Base-by-base conservation (phyloP, 2,113 vertebrate species). In the Thamnophis sirtalis region DNA sequence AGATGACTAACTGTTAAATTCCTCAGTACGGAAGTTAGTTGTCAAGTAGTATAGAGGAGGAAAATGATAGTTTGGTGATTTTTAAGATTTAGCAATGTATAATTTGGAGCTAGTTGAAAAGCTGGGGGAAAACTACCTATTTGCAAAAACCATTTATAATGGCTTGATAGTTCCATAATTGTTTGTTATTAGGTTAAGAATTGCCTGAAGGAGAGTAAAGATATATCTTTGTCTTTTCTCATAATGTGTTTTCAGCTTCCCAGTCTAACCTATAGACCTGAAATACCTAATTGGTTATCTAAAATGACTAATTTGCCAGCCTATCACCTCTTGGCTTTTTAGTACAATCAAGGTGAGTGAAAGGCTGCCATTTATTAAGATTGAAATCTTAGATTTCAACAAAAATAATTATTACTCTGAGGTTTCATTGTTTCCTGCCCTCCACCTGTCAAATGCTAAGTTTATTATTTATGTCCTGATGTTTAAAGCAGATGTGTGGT, bases 391-490 rank as follows among this genome's bases (percentile, higher is more conserved):
- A 80, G 33, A 80, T 80, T 80, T 38, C 33, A 80, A 90, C 87
- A 96, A 88, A 51, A 95, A 86, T 56, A 90, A 80, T 80, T 38
- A 87, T 19, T 1, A 80, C 85, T 94, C 89, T 89, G 86, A 93
- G 51, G 56, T 43, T 55, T 49, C 54, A 68, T 73, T 92, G 89
- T 54, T 90, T 89, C 49, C 63, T 95, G 91, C 93, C 54, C 91
- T 89, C 93, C 80, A 92, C 85, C 33, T 80, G 33, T 80, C 91
- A 84, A 92, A 93, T 89, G 92, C 96, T 92, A 54, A 93, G 48
- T 86, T 92, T 50, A n/a, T 96, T 96, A 92, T 92, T 89, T 21
- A 92, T 90, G 88, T 93, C 48, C 91, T 95, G 94, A 94, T 95
- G 92, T 50, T 90, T 91, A 94, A 95, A 94, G 93, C 94, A 95